Evolutionary conservation across 2,888 invertebrate species (phyloP).

Genomic region (Colostygia pectinataria): DNA sequence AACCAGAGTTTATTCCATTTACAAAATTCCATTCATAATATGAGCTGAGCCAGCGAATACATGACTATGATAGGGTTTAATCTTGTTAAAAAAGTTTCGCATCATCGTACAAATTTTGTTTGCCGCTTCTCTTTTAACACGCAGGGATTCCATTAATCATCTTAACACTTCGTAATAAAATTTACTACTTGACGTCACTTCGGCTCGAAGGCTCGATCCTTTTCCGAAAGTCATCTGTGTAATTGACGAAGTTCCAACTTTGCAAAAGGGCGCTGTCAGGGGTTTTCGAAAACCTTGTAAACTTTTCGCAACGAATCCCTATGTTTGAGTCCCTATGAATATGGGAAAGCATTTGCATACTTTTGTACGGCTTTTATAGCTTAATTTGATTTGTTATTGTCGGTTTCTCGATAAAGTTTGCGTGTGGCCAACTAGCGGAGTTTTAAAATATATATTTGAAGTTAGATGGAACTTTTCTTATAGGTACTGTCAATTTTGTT

Average conservation of each 20-base stretch:
- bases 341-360: slow-evolving; percentile 32
- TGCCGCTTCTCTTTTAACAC: slow-evolving; percentile 43
- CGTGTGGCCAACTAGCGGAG: no score
- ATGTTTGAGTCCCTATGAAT: slow-evolving; percentile 22
- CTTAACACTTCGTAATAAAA: slow-evolving; percentile 53
- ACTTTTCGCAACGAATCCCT: slow-evolving; percentile 22
- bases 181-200: slow-evolving; percentile 56
- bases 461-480: no score
- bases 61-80: not conserved
- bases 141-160: slow-evolving; percentile 56
- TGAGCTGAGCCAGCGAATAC: not conserved
- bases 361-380: slow-evolving; percentile 17
- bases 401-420: slow-evolving; percentile 2
- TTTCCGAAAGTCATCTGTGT: slow-evolving; percentile 53
- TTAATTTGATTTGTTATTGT: slow-evolving; percentile 14
- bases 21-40: no score
- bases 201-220: slow-evolving; percentile 31
- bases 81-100: slow-evolving; percentile 29
- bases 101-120: slow-evolving; percentile 48
- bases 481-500: no score
- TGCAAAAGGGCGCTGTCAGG: slow-evolving; percentile 34
- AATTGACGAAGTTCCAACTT: slow-evolving; percentile 46
- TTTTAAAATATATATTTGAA: no score
- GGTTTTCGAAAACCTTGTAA: slow-evolving; percentile 21
- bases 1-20: no score